Base-by-base conservation (phyloP, 2,113 vertebrate species). In the Nansenia antarctica region DNA sequence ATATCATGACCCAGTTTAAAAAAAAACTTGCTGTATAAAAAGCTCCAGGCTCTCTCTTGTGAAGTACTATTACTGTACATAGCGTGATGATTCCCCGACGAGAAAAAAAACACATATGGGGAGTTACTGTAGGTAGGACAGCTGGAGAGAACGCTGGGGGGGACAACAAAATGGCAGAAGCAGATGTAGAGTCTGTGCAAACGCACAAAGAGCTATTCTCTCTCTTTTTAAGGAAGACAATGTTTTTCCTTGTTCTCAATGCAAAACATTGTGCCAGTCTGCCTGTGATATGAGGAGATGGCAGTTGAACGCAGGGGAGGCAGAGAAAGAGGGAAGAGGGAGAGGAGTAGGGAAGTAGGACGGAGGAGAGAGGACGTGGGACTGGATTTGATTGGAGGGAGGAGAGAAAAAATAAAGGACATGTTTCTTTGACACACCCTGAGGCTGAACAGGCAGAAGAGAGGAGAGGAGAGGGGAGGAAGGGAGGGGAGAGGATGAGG, bases 111-210 rank as follows among this genome's bases (percentile, higher is more conserved):
- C 42, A 18, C 14, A 18, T 47, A 47, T 12, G 14, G n/a, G 42
- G 54, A 18, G 29, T 58, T n/a, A n/a, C n/a, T n/a, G n/a, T n/a
- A n/a, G n/a, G 54, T 31, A 27, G 29, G 27, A 31, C 11, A 32
- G 55, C 55, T 58, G 4, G 27, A 58, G 29, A 7, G 6, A 32
- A n/a, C n/a, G n/a, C 15, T 0, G 55, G 30, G 26, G 57, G 61
- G 31, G 42, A 45, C 65, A 47, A 63, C 63, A 71, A 71, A 71
- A 71, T 79, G 71, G 77, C 67, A 74, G 72, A n/a, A n/a, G n/a
- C n/a, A n/a, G n/a, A n/a, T n/a, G n/a, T n/a, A n/a, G n/a, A n/a
- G 11, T 37, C 35, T 37, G 11, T 37, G 35, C 55, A 57, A 27
- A 15, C 54, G 29, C 54, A 57, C 58, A 60, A 60, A 60, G 58